A percentile compares a stretch with the other conserved stretches of the same genome.
Evolutionary conservation across 2,888 invertebrate species (phyloP).

Genomic region (Brachynemurus nebulosus): DNA sequence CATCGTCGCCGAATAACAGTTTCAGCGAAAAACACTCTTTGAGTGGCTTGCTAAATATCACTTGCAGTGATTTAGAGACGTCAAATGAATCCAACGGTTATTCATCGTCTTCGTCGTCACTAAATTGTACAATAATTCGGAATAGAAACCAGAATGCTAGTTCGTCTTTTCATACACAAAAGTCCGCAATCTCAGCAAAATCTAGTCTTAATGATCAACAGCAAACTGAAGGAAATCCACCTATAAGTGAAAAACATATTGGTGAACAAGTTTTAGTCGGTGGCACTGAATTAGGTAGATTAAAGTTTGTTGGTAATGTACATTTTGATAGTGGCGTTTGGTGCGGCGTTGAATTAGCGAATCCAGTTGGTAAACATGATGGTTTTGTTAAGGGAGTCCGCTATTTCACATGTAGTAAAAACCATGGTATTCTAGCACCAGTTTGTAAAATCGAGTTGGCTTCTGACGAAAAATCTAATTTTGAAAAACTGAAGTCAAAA

Average conservation of each 20-base stretch:
- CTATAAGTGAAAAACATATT: slow-evolving; percentile 20
- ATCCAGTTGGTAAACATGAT: slow-evolving; percentile 45
- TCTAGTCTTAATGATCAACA: too few relatives aligned
- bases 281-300: slow-evolving; percentile 32
- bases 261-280: slow-evolving; percentile 27
- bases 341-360: slow-evolving; percentile 49
- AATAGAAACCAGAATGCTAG: not conserved
- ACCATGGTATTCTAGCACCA: slow-evolving; percentile 49
- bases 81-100: too few relatives aligned
- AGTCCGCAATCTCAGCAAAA: not conserved
- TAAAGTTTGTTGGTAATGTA: slow-evolving; percentile 42
- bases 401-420: slow-evolving; percentile 45
- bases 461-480: slow-evolving; percentile 2
- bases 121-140: not conserved
- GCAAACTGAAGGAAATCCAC: not conserved
- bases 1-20: too few relatives aligned
- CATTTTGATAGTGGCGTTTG: slow-evolving; percentile 39
- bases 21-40: too few relatives aligned
- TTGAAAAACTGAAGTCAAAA: slow-evolving; percentile 8
- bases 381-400: slow-evolving; percentile 44
- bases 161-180: not conserved
- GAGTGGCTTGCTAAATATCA: too few relatives aligned
- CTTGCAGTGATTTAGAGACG: too few relatives aligned
- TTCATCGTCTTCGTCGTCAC: not conserved
- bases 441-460: slow-evolving; percentile 34